These are phyloP conservation scores for Galerucella pusilla DNA, from an alignment of 2,888 invertebrate species.

Conservation along the genomic window DNA sequence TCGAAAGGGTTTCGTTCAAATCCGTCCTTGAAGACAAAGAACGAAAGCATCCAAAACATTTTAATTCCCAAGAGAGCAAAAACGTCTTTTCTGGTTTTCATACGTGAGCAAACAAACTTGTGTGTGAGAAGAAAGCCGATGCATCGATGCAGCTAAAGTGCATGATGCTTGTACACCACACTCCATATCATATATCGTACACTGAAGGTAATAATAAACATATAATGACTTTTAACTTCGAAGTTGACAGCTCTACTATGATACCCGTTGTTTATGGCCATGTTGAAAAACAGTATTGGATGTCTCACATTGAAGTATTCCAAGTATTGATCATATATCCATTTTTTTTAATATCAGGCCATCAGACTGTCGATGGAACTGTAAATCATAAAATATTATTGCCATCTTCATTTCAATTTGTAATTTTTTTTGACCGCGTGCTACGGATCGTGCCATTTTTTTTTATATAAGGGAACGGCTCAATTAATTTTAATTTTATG, in stretches of 20 bases:
- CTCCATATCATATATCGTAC: slow-evolving; percentile 45
- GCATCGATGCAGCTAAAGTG: slow-evolving; percentile 36
- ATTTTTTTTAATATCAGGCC: slow-evolving; percentile 54
- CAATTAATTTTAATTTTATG: slow-evolving; percentile 14
- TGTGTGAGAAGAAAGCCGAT: slow-evolving; percentile 36
- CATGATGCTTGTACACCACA: slow-evolving; percentile 42
- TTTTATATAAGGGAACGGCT: slow-evolving; percentile 17
- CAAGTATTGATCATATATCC: slow-evolving; percentile 60
- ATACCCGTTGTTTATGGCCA: slow-evolving; percentile 60
- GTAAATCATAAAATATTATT: slow-evolving; percentile 52
- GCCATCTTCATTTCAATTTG: slow-evolving; percentile 43
- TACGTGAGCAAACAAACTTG: slow-evolving; percentile 37
- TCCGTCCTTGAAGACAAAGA: slow-evolving; percentile 19
- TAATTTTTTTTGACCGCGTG: slow-evolving; percentile 35
- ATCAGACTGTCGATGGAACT: slow-evolving; percentile 41
- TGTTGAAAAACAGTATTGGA: slow-evolving; percentile 58
- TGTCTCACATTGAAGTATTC: slow-evolving; percentile 62
- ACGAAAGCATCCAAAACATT: slow-evolving; percentile 23
- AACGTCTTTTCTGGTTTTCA: slow-evolving; percentile 27
- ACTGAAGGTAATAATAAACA: slow-evolving; percentile 47
- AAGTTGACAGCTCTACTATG: slow-evolving; percentile 56
- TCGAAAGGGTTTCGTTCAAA: slow-evolving; percentile 7
- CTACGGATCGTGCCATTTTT: slow-evolving; percentile 16
- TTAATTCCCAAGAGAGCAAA: slow-evolving; percentile 24
- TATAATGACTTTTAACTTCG: slow-evolving; percentile 46